Evolutionary conservation across 2,797 vertebrate genomes (phyloP), one percentile per base, ranked within the genome.

Genomic region (Mormyrops boulengeri): DNA sequence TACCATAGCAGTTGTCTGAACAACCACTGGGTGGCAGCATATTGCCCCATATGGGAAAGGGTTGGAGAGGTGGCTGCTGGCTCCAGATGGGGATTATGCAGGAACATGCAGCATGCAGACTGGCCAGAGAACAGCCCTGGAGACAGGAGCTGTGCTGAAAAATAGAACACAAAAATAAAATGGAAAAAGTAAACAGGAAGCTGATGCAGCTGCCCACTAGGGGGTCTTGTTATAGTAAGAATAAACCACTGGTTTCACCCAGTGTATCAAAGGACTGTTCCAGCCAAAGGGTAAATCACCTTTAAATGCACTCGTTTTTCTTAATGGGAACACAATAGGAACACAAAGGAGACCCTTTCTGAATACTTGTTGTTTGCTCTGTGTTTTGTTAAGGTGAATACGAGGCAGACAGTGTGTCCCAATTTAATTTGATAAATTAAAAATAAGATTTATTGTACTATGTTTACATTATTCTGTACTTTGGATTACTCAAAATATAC

Each of bases 21-120:
- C 8, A 89, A 80, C 91, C 95, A 94, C 89, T 91, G 93, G 93
- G 89, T 38, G 26, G 91, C 91, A 94, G 92, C 88, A 93, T 89
- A 92, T 91, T 92, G 91, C 91, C 88, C 69, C 12, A 60, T 88
- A 90, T 38, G n/a, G 69, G 38, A 92, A 92, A 92, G 88, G 5
- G 55, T 87, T 90, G 92, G 94, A 93, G 94, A 94, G 93, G 93
- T 94, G 94, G 93, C 90, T 91, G 90, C 88, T 90, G 90, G 90
- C 77, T 92, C 85, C 80, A 89, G 57, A 69, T 87, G 85, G 52
- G 92, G 93, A 94, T 95, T 94, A 95, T 92, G 91, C 90, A 91
- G 89, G 87, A 88, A 66, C 90, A 88, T 22, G 89, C 77, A 60
- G 86, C 85, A 22, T 87, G 89, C 91, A 92, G 90, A 92, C 90